Evolutionary conservation across 1,140 invertebrate genomes (phyloP).

Genomic region (Drosophila lacertosa): DNA sequence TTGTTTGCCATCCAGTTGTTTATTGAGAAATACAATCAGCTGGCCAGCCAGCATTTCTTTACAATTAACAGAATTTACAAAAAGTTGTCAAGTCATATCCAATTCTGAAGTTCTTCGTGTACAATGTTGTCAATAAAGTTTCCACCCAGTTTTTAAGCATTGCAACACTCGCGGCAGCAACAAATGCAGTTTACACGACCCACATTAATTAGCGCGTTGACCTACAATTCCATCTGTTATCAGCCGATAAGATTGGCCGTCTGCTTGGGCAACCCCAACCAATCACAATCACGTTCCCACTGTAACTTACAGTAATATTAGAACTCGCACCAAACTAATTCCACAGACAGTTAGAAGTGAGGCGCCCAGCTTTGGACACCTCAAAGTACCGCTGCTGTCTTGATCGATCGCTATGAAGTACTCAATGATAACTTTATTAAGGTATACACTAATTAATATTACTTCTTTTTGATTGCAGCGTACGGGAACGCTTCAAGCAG

Average conservation of each 20-base stretch:
- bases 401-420: conserved; percentile 60
- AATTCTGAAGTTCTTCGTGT: neutral
- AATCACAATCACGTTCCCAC: conserved; percentile 1
- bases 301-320: neutral
- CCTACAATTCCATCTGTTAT: conserved; percentile 66
- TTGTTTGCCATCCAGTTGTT: conserved; percentile 2
- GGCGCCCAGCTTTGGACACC: conserved; percentile 4
- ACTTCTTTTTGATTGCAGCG: conserved; percentile 65
- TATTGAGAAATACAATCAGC: conserved; percentile 3
- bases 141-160: conserved; percentile 1
- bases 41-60: conserved; percentile 14
- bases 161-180: neutral
- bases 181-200: neutral
- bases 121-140: neutral
- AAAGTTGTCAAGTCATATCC: neutral
- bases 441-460: neutral
- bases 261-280: conserved; percentile 36
- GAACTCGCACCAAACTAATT: conserved; percentile 3
- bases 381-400: neutral
- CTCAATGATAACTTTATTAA: conserved; percentile 15
- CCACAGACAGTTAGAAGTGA: conserved; percentile 30
- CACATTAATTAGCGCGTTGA: conserved; percentile 58
- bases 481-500: conserved; percentile 83
- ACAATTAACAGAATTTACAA: conserved; percentile 22
- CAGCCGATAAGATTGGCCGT: conserved; percentile 65